Base-by-base conservation (phyloP, 2,113 vertebrate species). In the Stigmatopora nigra region DNA sequence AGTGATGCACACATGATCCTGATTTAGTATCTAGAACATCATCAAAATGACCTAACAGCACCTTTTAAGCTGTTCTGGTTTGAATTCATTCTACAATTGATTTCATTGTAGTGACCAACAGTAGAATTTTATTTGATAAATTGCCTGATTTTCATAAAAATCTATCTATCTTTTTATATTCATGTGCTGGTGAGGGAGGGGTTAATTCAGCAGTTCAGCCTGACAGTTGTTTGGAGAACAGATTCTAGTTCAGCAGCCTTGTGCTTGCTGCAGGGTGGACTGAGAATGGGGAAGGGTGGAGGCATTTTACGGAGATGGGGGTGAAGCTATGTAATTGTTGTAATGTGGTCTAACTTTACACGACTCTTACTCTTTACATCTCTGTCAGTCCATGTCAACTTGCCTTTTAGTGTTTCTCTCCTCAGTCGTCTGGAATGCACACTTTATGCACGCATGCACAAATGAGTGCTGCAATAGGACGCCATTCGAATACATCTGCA, bases 261-360 rank as follows among this genome's bases (percentile, higher is more conserved):
- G 64, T 14, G 22, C 44, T 15, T 7, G 47, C 76, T 65, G 36
- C 51, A 63, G 78, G 70, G 67, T 22, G 22, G 51, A 62, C 71
- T 57, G 60, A 58, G 64, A 61, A 47, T 8, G 11, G 61, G 1
- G 31, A 19, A 9, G 47, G 53, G 57, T 14, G n/a, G 46, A 20
- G 35, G 17, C 56, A 5, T 19, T 19, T 51, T n/a, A 41, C 7
- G 22, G 38, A 9, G 41, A 44, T 9, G 16, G 58, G 55, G 45
- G 8, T 2, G 44, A 41, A 59, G 67, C 71, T 82, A 64, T 70
- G 72, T 87, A 81, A 84, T 83, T 84, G 81, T 75, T 68, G 61
- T 76, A 82, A 83, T 72, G 69, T 73, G 75, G 58, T 76, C 65
- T 56, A 70, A 67, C 68, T 5, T 79, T 61, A 74, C 61, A 63